Evolutionary conservation across 2,797 vertebrate genomes (phyloP).

Genomic region (Sparus aurata): DNA sequence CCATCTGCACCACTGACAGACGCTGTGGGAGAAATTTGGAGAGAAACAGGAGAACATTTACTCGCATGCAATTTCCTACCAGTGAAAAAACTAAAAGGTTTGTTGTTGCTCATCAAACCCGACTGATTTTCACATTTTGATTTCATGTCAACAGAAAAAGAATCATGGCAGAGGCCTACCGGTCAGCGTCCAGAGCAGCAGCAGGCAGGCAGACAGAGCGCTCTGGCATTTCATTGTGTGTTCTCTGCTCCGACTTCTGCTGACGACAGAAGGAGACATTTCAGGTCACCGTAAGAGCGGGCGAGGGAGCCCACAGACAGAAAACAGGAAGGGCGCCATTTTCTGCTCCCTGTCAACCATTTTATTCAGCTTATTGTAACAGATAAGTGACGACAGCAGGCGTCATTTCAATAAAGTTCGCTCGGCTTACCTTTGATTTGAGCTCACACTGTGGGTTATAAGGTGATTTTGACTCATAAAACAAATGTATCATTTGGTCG

Average conservation of each 20-base stretch:
- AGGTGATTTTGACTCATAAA: background rate
- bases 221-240: slow-evolving; percentile 16
- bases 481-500: accelerated
- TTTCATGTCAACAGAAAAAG: background rate
- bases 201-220: background rate
- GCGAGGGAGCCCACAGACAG: accelerated
- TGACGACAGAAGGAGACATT: slow-evolving; percentile 23
- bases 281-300: background rate
- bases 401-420: accelerated
- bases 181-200: slow-evolving; percentile 58
- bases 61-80: accelerated
- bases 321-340: slow-evolving; percentile 63
- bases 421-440: accelerated
- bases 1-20: accelerated
- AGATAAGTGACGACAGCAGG: accelerated
- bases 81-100: background rate
- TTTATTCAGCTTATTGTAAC: slow-evolving; percentile 42
- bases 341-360: slow-evolving; percentile 60
- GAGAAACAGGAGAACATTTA: background rate
- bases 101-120: background rate
- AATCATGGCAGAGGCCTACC: slow-evolving; percentile 45
- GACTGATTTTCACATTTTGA: background rate
- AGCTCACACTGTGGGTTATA: background rate
- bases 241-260: background rate
- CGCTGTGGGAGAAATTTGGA: slow-evolving; percentile 31